Evolutionary conservation across 2,797 vertebrate species (phyloP), one percentile per base, ranked within the genome.

Genomic region (Hirundo rustica): DNA sequence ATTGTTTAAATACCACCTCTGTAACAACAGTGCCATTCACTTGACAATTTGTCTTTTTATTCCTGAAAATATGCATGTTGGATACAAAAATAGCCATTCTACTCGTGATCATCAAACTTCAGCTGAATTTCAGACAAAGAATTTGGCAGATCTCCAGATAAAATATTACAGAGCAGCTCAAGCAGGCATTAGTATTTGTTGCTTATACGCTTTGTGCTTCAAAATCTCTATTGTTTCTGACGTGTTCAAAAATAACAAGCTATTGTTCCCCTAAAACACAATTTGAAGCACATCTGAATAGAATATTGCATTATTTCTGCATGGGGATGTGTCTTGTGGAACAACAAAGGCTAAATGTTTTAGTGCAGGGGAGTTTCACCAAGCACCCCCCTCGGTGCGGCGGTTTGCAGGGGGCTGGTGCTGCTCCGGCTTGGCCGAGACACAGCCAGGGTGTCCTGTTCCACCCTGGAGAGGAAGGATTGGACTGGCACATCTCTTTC

Each of bases 61-160:
- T 75, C 48, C n/a, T 42, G 44, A 42, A 81, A 62, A 85, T 90
- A 38, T 26, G 25, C 14, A 29, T 11, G 51, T 47, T 51, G 55
- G 77, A 50, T 72, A 45, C 11, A 42, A 92, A 92, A 86, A 72
- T 68, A 90, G 68, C 40, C n/a, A 26, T 86, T 80, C 57, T 65
- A 3, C 32, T 89, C 71, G 44, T 77, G 57, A 66, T 74, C 38
- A n/a, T 32, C 67, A 42, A 36, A 51, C 42, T 91, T 77, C 7
- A 70, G 21, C 47, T 68, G 40, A 36, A 73, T 91, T 90, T 94
- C 67, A 95, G 81, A n/a, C 68, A 64, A 65, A 80, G 61, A 62
- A 51, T 68, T 71, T 95, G 81, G 68, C 86, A 89, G 48, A 89
- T 92, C 42, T 95, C 88, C 80, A 95, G 80, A 44, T 68, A 74